Base-by-base conservation (phyloP, 2,797 vertebrate genomes). In the Chromobotia macracanthus region DNA sequence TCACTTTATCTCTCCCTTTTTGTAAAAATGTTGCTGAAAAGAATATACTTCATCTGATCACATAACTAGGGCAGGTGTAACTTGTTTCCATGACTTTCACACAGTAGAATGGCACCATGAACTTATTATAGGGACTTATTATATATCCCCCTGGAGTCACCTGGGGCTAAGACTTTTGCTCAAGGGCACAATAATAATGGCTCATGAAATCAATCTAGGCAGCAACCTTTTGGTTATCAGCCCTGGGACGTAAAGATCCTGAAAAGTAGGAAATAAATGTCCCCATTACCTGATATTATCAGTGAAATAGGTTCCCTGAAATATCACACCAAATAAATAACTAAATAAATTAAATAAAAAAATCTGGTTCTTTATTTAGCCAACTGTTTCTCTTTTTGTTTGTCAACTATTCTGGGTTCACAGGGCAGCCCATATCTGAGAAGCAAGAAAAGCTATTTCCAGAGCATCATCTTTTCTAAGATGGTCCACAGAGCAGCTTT, bases 61-160 rank as follows among this genome's bases (percentile, higher is more conserved):
- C 18, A 41, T 19, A 64, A 38, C 31, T 64, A 41, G 31, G 31
- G 18, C 61, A n/a, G 35, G 31, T n/a, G 3, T 9, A 64, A 38
- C 9, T 64, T 41, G 28, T 63, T 63, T 35, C 6, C 3, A n/a
- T 61, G 60, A 63, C 9, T 64, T 64, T 64, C 61, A 41, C 35
- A 64, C 18, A 4, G 4, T 4, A 41, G 31, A 64, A 41, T 12
- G 31, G 31, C 31, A 8, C 61, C 31, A n/a, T 64, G 10, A 63
- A 63, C 60, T n/a, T 38, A 64, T 64, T 64, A 64, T 18, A 12
- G 3, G 18, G 61, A 19, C 31, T 38, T n/a, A n/a, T n/a, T n/a
- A n/a, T n/a, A n/a, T n/a, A 64, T 63, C 60, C 28, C 60, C n/a
- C 7, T 63, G 28, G 60, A 63, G 28, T 64, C 18, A n/a, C 18